A percentile compares a stretch with the other conserved stretches of the same genome.
Conservation (phyloP, 2,888 invertebrate genomes). For the Amphiduros pacificus region DNA sequence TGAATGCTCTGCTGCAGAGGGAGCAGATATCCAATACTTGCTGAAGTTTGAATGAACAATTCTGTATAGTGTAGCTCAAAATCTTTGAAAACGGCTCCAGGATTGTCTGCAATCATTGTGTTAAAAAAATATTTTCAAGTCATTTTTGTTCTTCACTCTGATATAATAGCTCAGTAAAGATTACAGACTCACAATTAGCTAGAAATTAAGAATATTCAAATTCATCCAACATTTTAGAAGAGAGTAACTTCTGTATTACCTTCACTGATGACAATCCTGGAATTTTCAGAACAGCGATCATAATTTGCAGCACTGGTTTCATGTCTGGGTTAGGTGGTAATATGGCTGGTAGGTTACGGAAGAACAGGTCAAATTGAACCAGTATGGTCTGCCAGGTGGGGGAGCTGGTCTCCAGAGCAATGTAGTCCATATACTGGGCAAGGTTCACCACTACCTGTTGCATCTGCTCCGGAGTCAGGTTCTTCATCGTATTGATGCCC, state of each 20-base stretch:
- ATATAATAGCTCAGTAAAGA: no score
- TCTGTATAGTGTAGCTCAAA: slow-evolving; percentile 88
- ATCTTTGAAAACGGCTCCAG: slow-evolving; percentile 96
- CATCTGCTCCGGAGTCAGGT: slow-evolving; percentile 63
- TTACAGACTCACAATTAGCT: no score
- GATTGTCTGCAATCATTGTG: slow-evolving; percentile 62
- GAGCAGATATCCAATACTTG: slow-evolving; percentile 83
- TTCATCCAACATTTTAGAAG: no score
- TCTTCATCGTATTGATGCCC: slow-evolving; percentile 64
- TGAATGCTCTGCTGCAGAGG: slow-evolving; percentile 85
- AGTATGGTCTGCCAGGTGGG: slow-evolving; percentile 80
- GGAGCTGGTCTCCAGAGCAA: slow-evolving; percentile 77
- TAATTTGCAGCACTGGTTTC: slow-evolving; percentile 59
- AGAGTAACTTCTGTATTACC: slow-evolving; percentile 61
- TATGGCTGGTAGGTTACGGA: slow-evolving; percentile 66
- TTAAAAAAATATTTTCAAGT: no score
- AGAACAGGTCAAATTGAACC: slow-evolving; percentile 82
- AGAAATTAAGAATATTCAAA: no score
- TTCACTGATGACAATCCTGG: slow-evolving; percentile 81
- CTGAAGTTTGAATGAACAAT: slow-evolving; percentile 73
- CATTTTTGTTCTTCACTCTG: no score
- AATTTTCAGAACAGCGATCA: slow-evolving; percentile 71
- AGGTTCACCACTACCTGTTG: slow-evolving; percentile 82
- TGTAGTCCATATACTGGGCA: slow-evolving; percentile 88
- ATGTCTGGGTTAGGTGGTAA: slow-evolving; percentile 55